Evolutionary conservation across 2,113 vertebrate genomes (phyloP).

Genomic region (Erythrocercus mccallii): DNA sequence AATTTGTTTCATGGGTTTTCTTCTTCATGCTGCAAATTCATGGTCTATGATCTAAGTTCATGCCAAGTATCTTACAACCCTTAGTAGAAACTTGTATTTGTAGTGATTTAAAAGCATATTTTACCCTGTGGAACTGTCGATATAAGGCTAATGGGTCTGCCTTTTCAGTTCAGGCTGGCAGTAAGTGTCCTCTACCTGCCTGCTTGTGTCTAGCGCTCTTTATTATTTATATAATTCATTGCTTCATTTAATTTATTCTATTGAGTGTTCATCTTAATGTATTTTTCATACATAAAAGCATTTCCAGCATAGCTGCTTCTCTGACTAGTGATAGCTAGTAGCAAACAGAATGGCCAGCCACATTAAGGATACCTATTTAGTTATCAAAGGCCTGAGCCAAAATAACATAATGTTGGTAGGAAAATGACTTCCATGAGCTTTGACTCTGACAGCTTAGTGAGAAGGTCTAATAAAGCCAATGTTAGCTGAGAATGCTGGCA

Average conservation of each 20-base stretch:
- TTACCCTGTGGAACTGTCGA: neutral
- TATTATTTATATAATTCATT: slow-evolving; percentile 30
- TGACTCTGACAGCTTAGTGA: neutral
- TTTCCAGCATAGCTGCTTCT: neutral
- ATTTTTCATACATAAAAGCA: slow-evolving; percentile 42
- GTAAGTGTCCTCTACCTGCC: neutral
- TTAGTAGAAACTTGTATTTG: neutral
- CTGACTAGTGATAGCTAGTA: neutral
- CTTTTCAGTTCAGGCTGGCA: neutral
- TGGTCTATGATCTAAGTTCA: neutral
- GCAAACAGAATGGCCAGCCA: neutral
- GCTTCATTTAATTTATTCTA: slow-evolving; percentile 43
- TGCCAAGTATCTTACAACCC: neutral
- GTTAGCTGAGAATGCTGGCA: neutral
- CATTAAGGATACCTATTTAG: neutral
- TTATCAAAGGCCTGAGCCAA: neutral
- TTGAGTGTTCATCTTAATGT: slow-evolving; percentile 27
- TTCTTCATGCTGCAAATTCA: neutral
- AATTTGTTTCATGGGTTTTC: slow-evolving; percentile 5
- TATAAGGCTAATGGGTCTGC: neutral
- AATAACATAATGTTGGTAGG: neutral
- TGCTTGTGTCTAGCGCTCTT: neutral
- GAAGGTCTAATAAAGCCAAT: neutral
- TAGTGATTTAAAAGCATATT: neutral
- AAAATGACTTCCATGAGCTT: neutral